Conservation (phyloP, 2,888 invertebrate genomes). For the Athrips mouffetella region DNA sequence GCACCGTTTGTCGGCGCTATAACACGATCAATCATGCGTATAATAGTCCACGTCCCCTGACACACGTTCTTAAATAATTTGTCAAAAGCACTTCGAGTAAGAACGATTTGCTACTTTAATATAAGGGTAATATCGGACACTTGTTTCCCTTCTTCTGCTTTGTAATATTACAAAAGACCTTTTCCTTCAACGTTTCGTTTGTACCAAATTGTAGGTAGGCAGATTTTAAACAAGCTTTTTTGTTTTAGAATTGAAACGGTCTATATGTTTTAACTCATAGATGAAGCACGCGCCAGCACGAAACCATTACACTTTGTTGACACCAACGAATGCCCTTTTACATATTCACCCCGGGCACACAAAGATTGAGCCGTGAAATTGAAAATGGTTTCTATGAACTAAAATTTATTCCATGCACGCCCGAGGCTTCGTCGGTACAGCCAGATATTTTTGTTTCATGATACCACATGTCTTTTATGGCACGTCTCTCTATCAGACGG, state of each 20-base stretch:
- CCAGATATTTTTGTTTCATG: conserved; percentile 39
- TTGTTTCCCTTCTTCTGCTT: not conserved
- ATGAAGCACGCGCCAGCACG: conserved; percentile 66
- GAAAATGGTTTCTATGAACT: conserved; percentile 76
- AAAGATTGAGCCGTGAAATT: conserved; percentile 77
- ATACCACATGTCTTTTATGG: conserved; percentile 26
- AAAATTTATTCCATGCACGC: conserved; percentile 72
- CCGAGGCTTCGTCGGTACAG: conserved; percentile 34
- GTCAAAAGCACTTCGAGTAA: conserved; percentile 49
- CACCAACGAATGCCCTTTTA: conserved; percentile 74
- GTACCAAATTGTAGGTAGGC: too few species aligned
- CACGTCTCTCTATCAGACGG: conserved; percentile 8
- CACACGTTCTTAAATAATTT: conserved; percentile 78
- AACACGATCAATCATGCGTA: conserved; percentile 69
- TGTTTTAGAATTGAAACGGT: conserved; percentile 52
- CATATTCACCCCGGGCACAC: conserved; percentile 74
- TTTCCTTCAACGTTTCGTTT: too few species aligned
- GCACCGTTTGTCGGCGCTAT: conserved; percentile 57
- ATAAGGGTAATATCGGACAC: conserved; percentile 33
- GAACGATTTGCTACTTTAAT: too few species aligned
- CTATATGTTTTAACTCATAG: conserved; percentile 60
- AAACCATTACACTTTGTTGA: conserved; percentile 76
- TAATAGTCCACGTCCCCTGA: conserved; percentile 66
- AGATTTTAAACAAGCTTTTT: too few species aligned
- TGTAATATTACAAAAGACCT: not conserved